Percentiles rank a stretch among this genome's conserved stretches.
Conservation (phyloP, 2,797 vertebrate species). For the Brachyalestes nurse region DNA sequence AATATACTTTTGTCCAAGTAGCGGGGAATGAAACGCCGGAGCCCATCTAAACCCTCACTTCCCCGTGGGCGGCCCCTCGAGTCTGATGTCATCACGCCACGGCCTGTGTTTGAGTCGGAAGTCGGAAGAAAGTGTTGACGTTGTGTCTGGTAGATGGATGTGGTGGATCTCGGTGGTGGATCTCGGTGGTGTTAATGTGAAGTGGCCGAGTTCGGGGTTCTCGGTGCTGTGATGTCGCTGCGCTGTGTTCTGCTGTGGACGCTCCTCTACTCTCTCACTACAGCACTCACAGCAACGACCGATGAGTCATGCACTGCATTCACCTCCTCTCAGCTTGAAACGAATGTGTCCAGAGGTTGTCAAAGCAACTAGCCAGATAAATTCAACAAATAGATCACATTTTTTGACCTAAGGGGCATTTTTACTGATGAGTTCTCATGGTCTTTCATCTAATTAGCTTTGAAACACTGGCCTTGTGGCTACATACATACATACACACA, state of each 20-base stretch:
- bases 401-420: too few species aligned
- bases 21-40: background rate
- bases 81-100: slow-evolving; percentile 12
- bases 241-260: background rate
- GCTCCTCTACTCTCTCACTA: background rate
- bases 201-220: background rate
- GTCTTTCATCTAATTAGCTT: too few species aligned
- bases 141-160: too few species aligned
- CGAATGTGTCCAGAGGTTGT: background rate
- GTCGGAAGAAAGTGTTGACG: background rate
- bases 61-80: background rate
- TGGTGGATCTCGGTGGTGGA: background rate
- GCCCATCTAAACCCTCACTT: background rate
- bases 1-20: background rate
- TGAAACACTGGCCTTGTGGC: too few species aligned
- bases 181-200: background rate
- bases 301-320: too few species aligned
- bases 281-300: background rate
- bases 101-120: background rate
- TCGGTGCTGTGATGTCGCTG: background rate
- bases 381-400: too few species aligned
- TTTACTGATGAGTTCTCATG: too few species aligned
- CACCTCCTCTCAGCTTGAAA: background rate
- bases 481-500: too few species aligned
- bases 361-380: background rate